Evolutionary conservation across 37 sponge, comb jelly and placozoan species (phyloP), one percentile per base, ranked within the genome.

Genomic region (Agelas oroides): DNA sequence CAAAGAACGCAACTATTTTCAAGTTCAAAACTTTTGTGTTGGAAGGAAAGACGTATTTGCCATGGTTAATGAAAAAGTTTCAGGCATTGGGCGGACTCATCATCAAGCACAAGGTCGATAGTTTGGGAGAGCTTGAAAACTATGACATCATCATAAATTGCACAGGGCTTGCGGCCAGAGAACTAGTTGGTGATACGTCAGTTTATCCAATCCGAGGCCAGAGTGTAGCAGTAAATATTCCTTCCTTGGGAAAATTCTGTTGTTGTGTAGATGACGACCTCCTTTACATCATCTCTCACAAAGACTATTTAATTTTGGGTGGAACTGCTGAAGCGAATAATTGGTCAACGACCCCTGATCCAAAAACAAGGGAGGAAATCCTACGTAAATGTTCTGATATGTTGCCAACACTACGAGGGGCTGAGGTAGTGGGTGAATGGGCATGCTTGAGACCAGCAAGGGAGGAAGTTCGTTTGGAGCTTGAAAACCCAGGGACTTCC

Each of bases 101-200:
- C 24, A 33, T 57, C 25, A 60, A 82, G 70, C 75, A 39, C 65
- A 63, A 82, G 54, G 41, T 91, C 17, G 24, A n/a, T 2, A 41
- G 33, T 16, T 46, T 91, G 0, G 53, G 75, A 18, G 64, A 82
- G 5, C 60, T 87, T 21, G 53, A 23, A 11, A 13, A 28, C 34
- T 84, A 88, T 61, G 77, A 84, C 53, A 31, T 92, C 2, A 80
- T 88, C 25, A 37, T 92, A 39, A 92, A 92, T 61, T 92, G 92
- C 78, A 79, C 88, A 15, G 92, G 92, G 37, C 65, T 91, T n/a
- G 92, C 72, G 2, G 52, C 92, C 5, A 24, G 73, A 53, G 70
- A 81, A 20, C 73, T 92, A 13, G 68, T 61, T 38, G 57, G 58
- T 33, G 92, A 92, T 53, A 30, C 37, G 11, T 38, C 17, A 6